Conservation (phyloP, 2,797 vertebrate species). For the Serranus cabrilla region DNA sequence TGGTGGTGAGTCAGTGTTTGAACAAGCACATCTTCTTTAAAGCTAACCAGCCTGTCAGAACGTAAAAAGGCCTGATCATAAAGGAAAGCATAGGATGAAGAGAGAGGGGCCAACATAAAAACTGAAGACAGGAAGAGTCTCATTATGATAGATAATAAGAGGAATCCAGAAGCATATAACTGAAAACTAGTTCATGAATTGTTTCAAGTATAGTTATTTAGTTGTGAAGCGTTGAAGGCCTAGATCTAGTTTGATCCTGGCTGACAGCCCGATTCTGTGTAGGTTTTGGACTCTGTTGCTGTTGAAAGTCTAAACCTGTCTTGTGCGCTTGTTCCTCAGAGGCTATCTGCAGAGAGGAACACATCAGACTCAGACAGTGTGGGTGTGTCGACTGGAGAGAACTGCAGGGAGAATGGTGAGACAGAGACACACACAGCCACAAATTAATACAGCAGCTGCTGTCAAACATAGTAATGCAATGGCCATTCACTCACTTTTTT, state of each 20-base stretch:
- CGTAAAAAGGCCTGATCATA: slow-evolving; percentile 25
- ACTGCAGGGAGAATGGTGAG: slow-evolving; percentile 78
- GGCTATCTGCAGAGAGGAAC: slow-evolving; percentile 92
- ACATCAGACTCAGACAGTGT: slow-evolving; percentile 93
- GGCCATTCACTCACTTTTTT: neutral
- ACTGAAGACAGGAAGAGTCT: neutral
- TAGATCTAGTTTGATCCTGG: neutral
- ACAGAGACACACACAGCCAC: neutral
- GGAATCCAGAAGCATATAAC: slow-evolving; percentile 1
- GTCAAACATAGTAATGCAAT: no score
- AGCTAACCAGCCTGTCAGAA: slow-evolving; percentile 33
- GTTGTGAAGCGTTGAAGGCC: slow-evolving; percentile 1
- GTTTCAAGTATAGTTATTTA: neutral
- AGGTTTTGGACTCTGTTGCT: neutral
- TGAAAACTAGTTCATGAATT: neutral
- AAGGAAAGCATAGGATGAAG: slow-evolving; percentile 10
- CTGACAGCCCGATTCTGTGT: neutral
- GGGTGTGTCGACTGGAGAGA: slow-evolving; percentile 80
- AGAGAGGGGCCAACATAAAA: neutral
- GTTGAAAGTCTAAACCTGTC: slow-evolving; percentile 30
- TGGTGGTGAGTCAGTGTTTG: slow-evolving; percentile 37
- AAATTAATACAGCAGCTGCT: slow-evolving; percentile 1
- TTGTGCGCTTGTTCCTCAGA: slow-evolving; percentile 80
- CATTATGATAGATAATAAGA: neutral
- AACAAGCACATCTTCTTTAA: slow-evolving; percentile 37